phyloP scores from a whole-genome alignment of 2,797 vertebrate species.

The Enteromius argenteus region DNA sequence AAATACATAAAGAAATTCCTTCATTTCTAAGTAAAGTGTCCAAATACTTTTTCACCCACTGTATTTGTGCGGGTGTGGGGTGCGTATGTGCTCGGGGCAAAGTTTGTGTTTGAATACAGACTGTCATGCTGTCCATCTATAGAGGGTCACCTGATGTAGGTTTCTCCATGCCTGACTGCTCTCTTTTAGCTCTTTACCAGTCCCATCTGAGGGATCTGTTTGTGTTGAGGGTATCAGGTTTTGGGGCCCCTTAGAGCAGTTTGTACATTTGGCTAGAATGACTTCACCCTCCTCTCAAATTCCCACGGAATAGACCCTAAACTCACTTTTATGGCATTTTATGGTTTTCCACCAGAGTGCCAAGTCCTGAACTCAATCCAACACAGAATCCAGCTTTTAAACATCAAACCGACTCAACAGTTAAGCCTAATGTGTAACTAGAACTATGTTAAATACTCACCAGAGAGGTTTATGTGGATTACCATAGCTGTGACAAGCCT shows the following conservation, averaged over 20 bases:
- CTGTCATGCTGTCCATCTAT: constrained; percentile 31
- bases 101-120: constrained; percentile 38
- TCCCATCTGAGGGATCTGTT: constrained; percentile 46
- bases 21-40: background rate
- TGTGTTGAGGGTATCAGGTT: constrained; percentile 54
- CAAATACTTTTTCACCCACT: constrained; percentile 20
- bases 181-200: constrained; percentile 45
- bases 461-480: constrained; percentile 27
- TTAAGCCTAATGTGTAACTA: constrained; percentile 10
- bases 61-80: constrained; percentile 36
- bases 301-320: constrained; percentile 37
- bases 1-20: background rate
- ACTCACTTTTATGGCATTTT: constrained; percentile 20
- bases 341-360: constrained; percentile 38
- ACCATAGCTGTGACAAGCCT: background rate
- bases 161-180: constrained; percentile 49
- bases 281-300: constrained; percentile 26
- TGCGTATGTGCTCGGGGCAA: constrained; percentile 26
- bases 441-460: constrained; percentile 14
- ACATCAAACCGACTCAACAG: background rate
- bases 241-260: constrained; percentile 46
- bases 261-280: constrained; percentile 50
- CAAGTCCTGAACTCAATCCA: constrained; percentile 18
- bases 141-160: constrained; percentile 39
- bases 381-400: constrained; percentile 15